Evolutionary conservation across 2,797 vertebrate genomes (phyloP).

Genomic region (Trichosurus vulpecula): DNA sequence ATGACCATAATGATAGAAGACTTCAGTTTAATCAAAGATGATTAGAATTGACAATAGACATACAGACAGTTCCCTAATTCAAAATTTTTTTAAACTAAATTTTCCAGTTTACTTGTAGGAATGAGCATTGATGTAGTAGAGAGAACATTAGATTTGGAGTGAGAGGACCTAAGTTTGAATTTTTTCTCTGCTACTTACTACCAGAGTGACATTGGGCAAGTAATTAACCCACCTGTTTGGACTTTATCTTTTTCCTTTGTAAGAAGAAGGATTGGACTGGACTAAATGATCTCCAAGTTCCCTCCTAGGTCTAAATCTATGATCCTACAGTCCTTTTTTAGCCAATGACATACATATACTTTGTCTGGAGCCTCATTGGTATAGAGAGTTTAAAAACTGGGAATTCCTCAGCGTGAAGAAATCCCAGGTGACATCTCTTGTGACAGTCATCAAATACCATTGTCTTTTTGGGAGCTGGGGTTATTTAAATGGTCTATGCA

Average conservation of each 20-base stretch:
- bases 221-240: not conserved
- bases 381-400: not conserved
- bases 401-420: not conserved
- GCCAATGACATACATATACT: not conserved
- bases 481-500: not conserved
- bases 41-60: conserved; percentile 70
- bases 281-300: not conserved
- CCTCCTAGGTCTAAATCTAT: not conserved
- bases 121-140: not conserved
- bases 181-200: not conserved
- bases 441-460: not conserved
- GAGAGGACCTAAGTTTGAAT: not conserved
- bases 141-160: not conserved
- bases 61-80: conserved; percentile 68
- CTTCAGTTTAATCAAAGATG: conserved; percentile 70
- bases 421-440: not conserved
- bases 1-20: conserved; percentile 69
- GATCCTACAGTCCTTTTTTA: not conserved
- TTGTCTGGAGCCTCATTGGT: not conserved
- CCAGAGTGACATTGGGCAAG: not conserved
- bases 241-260: not conserved
- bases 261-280: not conserved
- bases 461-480: not conserved
- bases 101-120: not conserved
- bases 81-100: conserved; percentile 47